Conservation (phyloP, 2,888 invertebrate species). For the Syrista parreyssii region DNA sequence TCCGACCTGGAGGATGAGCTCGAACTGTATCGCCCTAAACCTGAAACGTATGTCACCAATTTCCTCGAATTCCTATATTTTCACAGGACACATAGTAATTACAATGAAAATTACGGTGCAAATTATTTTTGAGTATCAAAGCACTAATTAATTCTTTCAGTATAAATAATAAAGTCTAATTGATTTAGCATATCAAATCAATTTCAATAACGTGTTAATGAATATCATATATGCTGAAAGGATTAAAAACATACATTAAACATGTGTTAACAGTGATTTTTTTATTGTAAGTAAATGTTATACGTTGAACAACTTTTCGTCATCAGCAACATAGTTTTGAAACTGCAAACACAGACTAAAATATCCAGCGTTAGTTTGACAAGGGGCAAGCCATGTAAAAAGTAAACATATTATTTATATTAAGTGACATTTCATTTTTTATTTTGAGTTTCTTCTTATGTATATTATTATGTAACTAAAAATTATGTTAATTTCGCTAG, state of each 20-base stretch:
- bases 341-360: neutral
- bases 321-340: neutral
- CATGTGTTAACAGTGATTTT: neutral
- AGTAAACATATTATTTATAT: neutral
- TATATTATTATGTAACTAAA: neutral
- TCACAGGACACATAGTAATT: neutral
- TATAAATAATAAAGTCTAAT: neutral
- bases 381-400: neutral
- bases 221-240: neutral
- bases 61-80: neutral
- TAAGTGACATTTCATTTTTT: neutral
- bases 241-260: neutral
- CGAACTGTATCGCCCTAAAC: conserved; percentile 75
- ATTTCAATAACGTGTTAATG: neutral
- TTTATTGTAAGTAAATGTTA: neutral
- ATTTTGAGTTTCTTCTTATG: neutral
- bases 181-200: neutral
- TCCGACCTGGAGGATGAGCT: conserved; percentile 95
- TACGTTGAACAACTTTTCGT: neutral
- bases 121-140: neutral
- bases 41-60: conserved; percentile 64
- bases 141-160: neutral
- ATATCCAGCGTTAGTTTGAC: neutral
- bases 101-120: neutral
- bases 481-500: neutral